Percentiles rank a stretch among this genome's conserved stretches.
These are phyloP conservation scores for Pithys albifrons DNA, from an alignment of 2,113 vertebrate genomes.

Conservation along the genomic window DNA sequence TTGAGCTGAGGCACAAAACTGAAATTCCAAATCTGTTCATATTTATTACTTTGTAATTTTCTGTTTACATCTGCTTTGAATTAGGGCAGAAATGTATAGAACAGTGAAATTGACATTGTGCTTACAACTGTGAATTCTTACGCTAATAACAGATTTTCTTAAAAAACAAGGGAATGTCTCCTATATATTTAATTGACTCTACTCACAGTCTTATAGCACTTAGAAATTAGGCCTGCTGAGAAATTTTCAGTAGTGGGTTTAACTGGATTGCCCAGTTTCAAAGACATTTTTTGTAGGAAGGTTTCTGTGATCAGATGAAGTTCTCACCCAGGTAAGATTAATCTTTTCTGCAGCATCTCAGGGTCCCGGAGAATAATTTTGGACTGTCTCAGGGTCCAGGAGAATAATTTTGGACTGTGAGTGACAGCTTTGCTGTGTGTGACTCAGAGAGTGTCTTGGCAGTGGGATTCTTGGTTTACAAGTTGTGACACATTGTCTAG, in stretches of 20 bases:
- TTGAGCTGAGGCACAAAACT: background rate
- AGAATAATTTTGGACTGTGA: background rate
- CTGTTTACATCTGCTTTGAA: conserved; percentile 51
- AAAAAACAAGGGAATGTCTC: background rate
- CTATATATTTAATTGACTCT: rapidly evolving
- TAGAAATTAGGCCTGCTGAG: background rate
- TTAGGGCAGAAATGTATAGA: conserved; percentile 18
- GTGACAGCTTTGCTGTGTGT: background rate
- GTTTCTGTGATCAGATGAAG: background rate
- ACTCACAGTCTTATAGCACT: background rate
- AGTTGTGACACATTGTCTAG: background rate
- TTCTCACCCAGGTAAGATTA: background rate
- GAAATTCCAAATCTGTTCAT: background rate
- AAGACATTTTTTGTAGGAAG: background rate
- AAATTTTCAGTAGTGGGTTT: background rate
- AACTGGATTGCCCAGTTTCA: background rate
- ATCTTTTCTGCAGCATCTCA: background rate
- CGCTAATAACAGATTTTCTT: background rate
- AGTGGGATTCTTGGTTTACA: background rate
- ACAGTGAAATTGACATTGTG: background rate
- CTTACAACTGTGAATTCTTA: background rate
- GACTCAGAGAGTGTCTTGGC: background rate
- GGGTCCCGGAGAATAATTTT: background rate
- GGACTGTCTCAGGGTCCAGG: background rate
- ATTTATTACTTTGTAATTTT: conserved; percentile 36